Evolutionary conservation across 2,113 vertebrate genomes (phyloP).

Genomic region (Picathartes gymnocephalus): DNA sequence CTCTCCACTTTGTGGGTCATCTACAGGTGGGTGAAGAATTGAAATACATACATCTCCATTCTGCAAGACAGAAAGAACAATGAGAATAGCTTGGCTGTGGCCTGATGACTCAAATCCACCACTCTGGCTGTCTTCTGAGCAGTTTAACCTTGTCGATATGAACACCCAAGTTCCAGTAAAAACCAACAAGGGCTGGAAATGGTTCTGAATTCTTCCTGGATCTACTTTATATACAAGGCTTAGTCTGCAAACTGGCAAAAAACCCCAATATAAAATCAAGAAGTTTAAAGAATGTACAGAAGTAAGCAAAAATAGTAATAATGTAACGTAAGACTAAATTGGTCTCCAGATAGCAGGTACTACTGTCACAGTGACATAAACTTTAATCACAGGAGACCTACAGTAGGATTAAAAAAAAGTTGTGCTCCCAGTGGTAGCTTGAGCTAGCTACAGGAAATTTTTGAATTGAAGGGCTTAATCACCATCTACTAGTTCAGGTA

Average conservation of each 20-base stretch:
- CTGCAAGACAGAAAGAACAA: constrained; percentile 70
- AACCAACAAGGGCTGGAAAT: not conserved
- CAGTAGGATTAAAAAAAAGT: not conserved
- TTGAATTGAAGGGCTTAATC: not conserved
- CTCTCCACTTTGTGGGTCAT: constrained; percentile 98
- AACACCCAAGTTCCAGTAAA: not conserved
- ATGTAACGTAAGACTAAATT: not conserved
- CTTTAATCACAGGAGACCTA: not conserved
- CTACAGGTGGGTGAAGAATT: constrained; percentile 96
- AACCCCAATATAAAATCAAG: not conserved
- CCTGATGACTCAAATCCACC: not conserved
- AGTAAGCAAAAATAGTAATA: not conserved
- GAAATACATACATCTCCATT: constrained; percentile 99
- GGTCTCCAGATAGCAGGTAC: not conserved
- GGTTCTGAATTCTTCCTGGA: not conserved
- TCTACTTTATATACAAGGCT: not conserved
- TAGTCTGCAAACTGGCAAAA: not conserved
- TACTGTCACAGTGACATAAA: not conserved
- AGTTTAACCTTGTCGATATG: not conserved
- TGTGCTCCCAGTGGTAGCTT: not conserved
- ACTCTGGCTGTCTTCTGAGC: not conserved
- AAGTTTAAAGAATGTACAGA: not conserved
- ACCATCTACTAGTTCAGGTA: not conserved
- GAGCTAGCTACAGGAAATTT: not conserved
- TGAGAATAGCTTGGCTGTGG: not conserved